Evolutionary conservation across 2,888 invertebrate genomes (phyloP), one percentile per base, ranked within the genome.

Genomic region (Agapostemon virescens): DNA sequence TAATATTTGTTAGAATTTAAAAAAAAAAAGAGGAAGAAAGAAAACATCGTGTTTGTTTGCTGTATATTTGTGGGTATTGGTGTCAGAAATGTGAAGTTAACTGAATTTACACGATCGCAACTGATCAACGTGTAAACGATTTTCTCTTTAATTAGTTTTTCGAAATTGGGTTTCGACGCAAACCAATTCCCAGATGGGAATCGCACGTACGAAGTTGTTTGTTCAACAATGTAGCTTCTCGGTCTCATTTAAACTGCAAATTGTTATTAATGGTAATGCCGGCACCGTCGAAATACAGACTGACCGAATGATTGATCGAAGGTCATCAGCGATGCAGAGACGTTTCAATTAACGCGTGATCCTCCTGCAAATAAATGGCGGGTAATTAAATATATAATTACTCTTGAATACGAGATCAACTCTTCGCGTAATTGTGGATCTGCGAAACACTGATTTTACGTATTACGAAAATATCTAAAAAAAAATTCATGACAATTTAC

Each of bases 341-440:
- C 26, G 66, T 73, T 52, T 38, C 52, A 30, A 66, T 64, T 64
- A 66, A 45, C 49, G 15, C 66, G 66, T 52, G 15, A 49, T 49
- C 49, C 69, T n/a, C 58, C 58, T 58, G 26, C 40, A 55, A 52
- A 69, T 40, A 40, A 58, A 69, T 20, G 23, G 36, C 30, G 63
- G 63, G 23, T 36, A 63, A 49, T 63, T 63, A 45, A 63, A 63
- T 69, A 69, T 58, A 58, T 40, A 30, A 58, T n/a, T n/a, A 38
- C 38, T 20, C 69, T n/a, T 55, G 17, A 55, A 26, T 20, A 3
- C 23, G 38, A 40, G 69, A 69, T 69, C 23, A 26, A 58, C 13
- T 26, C 26, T 15, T 6, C 0, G 26, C 23, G 55, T 15, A 26
- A 55, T 26, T n/a, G 49, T 3, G n/a, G 2, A 49, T 7, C n/a